Percentiles rank a stretch among this genome's conserved stretches.
phyloP scores from a whole-genome alignment of 30 jellyfish, hydroid and myxozoan genomes.

The Aurelia coerulea region DNA sequence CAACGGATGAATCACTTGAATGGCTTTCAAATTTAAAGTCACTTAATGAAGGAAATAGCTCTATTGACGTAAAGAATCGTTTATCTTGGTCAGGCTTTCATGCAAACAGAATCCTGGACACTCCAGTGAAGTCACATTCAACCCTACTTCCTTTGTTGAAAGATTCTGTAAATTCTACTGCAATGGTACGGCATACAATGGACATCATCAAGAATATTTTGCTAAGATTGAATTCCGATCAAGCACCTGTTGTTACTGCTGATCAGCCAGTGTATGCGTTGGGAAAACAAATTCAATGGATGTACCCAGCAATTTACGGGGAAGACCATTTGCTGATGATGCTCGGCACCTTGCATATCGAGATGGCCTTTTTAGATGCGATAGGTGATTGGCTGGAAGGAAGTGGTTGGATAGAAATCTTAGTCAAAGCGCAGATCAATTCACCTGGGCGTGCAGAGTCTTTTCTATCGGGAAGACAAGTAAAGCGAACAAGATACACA shows the following conservation, averaged over 20 bases:
- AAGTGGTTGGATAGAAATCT: slow-evolving; percentile 55
- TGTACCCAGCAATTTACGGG: slow-evolving; percentile 33
- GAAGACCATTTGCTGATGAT: slow-evolving; percentile 44
- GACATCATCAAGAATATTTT: background rate
- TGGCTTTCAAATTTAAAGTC: no score
- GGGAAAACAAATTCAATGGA: slow-evolving; percentile 22
- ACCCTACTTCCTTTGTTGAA: background rate
- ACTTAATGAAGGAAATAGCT: no score
- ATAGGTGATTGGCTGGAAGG: slow-evolving; percentile 76
- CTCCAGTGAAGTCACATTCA: background rate
- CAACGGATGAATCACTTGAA: no score
- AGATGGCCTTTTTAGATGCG: slow-evolving; percentile 32
- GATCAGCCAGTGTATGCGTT: background rate
- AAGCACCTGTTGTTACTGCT: background rate
- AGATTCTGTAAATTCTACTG: background rate
- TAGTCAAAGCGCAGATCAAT: slow-evolving; percentile 34
- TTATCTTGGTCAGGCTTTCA: background rate
- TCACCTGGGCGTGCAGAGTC: slow-evolving; percentile 48
- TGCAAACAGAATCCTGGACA: background rate
- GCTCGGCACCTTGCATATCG: slow-evolving; percentile 73
- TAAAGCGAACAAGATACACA: background rate
- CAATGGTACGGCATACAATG: slow-evolving; percentile 6
- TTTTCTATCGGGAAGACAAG: background rate
- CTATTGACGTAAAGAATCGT: background rate
- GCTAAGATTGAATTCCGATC: background rate